Percentiles rank a stretch among this genome's conserved stretches.
phyloP scores from a whole-genome alignment of 2,888 invertebrate species.

The Mythimna albipuncta region DNA sequence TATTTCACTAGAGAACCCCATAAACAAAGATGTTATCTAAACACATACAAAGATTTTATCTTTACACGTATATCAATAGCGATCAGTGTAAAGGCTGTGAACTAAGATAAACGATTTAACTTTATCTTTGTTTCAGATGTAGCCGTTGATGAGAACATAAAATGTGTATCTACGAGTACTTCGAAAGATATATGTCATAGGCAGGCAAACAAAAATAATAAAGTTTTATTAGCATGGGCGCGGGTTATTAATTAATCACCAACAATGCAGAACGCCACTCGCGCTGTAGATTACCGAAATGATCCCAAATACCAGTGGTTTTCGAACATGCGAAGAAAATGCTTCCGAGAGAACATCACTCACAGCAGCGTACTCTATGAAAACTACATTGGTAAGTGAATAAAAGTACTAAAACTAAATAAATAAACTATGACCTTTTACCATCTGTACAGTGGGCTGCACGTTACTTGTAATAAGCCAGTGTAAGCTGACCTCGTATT shows the following conservation, averaged over 20 bases:
- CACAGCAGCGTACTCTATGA: slow-evolving; percentile 52
- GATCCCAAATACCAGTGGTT: slow-evolving; percentile 57
- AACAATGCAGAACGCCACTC: slow-evolving; percentile 54
- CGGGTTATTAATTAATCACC: slow-evolving; percentile 6
- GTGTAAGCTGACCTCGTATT: not conserved
- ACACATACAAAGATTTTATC: slow-evolving; percentile 42
- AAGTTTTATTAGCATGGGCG: slow-evolving; percentile 20
- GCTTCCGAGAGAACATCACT: slow-evolving; percentile 51
- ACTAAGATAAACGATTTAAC: slow-evolving; percentile 59
- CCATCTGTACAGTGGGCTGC: not conserved
- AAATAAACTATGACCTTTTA: not conserved
- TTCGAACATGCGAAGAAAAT: slow-evolving; percentile 32
- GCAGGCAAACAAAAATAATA: slow-evolving; percentile 20
- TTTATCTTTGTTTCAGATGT: slow-evolving; percentile 68
- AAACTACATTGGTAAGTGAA: slow-evolving; percentile 54
- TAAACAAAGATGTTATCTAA: slow-evolving; percentile 47
- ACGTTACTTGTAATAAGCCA: too few relatives aligned
- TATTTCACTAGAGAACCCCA: slow-evolving; percentile 14
- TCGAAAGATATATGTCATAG: slow-evolving; percentile 8
- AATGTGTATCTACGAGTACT: slow-evolving; percentile 27
- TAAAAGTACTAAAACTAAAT: not conserved
- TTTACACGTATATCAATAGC: slow-evolving; percentile 45
- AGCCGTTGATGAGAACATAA: slow-evolving; percentile 49
- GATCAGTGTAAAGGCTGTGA: slow-evolving; percentile 48
- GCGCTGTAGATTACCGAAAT: slow-evolving; percentile 22